A percentile compares a stretch with the other conserved stretches of the same genome.
These are phyloP conservation scores for Heliocidaris erythrogramma DNA, from an alignment of 35 echinoderm and acorn worm species.

Conservation along the genomic window DNA sequence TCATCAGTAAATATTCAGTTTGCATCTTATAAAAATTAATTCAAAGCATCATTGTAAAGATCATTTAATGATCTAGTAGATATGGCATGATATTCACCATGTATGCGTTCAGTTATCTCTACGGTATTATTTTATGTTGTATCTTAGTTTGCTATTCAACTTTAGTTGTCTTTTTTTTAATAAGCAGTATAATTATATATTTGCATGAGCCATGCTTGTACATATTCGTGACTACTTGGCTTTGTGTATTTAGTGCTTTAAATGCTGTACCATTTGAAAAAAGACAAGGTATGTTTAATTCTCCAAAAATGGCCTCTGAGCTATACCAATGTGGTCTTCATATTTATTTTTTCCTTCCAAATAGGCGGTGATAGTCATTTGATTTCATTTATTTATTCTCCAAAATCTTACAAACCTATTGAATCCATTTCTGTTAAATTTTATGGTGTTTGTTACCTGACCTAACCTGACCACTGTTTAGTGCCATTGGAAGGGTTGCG, in stretches of 20 bases:
- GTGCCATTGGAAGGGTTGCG: background rate
- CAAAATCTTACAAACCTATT: background rate
- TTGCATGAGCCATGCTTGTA: background rate
- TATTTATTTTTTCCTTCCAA: background rate
- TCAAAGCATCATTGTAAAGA: background rate
- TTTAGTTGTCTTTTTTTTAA: background rate
- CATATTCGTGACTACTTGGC: background rate
- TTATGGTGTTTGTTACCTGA: background rate
- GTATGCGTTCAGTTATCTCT: background rate
- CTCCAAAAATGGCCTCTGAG: background rate
- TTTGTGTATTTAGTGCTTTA: background rate
- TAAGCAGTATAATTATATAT: background rate
- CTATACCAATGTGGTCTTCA: background rate
- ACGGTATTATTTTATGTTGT: background rate
- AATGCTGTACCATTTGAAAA: background rate
- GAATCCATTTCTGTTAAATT: background rate
- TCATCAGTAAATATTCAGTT: background rate
- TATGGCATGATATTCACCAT: background rate
- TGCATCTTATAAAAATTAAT: too few species aligned
- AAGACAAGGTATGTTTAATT: background rate
- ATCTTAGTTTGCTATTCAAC: background rate
- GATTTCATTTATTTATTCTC: background rate
- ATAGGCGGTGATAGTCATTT: background rate
- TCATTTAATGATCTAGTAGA: background rate
- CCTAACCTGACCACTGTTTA: background rate